Conservation (phyloP, 2,888 invertebrate genomes). For the Phrixothrix hirtus region DNA sequence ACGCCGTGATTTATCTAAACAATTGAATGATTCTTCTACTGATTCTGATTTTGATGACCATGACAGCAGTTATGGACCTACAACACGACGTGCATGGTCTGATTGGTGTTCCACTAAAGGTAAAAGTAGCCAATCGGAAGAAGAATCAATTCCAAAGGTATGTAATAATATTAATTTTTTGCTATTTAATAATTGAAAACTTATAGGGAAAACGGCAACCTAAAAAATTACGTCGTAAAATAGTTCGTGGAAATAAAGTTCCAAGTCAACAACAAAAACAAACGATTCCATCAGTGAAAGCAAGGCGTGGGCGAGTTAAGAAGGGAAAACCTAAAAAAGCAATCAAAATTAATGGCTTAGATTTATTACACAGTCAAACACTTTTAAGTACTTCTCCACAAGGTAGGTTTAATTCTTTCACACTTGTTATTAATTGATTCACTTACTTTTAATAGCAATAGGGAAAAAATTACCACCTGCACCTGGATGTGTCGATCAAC, state of each 20-base stretch:
- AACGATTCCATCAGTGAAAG: slow-evolving; percentile 54
- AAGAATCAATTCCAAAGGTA: slow-evolving; percentile 58
- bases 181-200: too few relatives aligned
- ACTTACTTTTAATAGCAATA: slow-evolving; percentile 51
- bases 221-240: slow-evolving; percentile 57
- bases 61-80: slow-evolving; percentile 63
- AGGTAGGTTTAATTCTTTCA: slow-evolving; percentile 50
- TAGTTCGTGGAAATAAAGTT: slow-evolving; percentile 57
- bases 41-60: slow-evolving; percentile 53
- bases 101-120: slow-evolving; percentile 69
- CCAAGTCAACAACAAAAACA: slow-evolving; percentile 42
- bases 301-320: slow-evolving; percentile 65
- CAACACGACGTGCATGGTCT: slow-evolving; percentile 75
- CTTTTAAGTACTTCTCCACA: slow-evolving; percentile 83
- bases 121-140: slow-evolving; percentile 66
- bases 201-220: slow-evolving; percentile 50
- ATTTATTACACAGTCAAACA: slow-evolving; percentile 86
- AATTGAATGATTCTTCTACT: slow-evolving; percentile 55
- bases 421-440: slow-evolving; percentile 1
- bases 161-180: background rate
- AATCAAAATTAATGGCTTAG: slow-evolving; percentile 82
- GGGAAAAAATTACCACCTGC: slow-evolving; percentile 81
- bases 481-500: slow-evolving; percentile 90
- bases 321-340: slow-evolving; percentile 66
- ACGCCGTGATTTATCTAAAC: slow-evolving; percentile 60